Evolutionary conservation across 2,113 vertebrate species (phyloP).

Genomic region (Limanda limanda): DNA sequence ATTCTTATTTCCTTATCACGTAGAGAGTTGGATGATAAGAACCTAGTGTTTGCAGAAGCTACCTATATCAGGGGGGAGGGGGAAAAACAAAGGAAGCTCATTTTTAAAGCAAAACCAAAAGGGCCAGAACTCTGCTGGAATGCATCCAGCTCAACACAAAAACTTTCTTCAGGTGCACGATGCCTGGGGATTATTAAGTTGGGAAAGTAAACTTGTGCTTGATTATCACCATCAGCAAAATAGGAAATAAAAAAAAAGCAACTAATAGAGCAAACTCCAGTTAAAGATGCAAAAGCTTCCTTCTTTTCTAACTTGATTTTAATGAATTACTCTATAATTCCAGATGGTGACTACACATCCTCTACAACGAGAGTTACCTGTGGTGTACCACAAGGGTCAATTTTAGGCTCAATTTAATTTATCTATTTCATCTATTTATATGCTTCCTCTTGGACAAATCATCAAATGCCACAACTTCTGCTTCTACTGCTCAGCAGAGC

Average conservation of each 20-base stretch:
- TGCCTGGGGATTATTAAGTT: background rate
- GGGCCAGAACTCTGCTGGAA: conserved; percentile 6
- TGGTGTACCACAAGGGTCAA: too few species aligned
- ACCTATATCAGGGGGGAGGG: conserved; percentile 36
- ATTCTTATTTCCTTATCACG: conserved; percentile 27
- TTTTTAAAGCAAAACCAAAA: conserved; percentile 6
- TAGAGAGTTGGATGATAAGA: conserved; percentile 24
- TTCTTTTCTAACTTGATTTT: too few species aligned
- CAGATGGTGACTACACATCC: too few species aligned
- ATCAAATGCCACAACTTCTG: too few species aligned
- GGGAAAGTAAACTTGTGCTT: background rate
- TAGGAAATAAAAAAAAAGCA: background rate
- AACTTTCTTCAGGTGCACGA: background rate
- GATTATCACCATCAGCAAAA: background rate
- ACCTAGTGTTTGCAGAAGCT: conserved; percentile 2
- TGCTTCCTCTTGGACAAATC: too few species aligned
- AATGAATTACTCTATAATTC: too few species aligned
- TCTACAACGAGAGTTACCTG: too few species aligned
- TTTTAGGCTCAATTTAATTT: too few species aligned
- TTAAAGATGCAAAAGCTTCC: too few species aligned
- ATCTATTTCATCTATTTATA: too few species aligned
- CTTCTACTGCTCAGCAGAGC: too few species aligned
- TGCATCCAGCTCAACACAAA: background rate
- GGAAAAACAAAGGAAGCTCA: background rate
- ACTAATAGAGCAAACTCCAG: background rate